A percentile compares a stretch with the other conserved stretches of the same genome.
Evolutionary conservation across 1,140 invertebrate species (phyloP).

Genomic region (Paramacrobiotus metropolitanus): DNA sequence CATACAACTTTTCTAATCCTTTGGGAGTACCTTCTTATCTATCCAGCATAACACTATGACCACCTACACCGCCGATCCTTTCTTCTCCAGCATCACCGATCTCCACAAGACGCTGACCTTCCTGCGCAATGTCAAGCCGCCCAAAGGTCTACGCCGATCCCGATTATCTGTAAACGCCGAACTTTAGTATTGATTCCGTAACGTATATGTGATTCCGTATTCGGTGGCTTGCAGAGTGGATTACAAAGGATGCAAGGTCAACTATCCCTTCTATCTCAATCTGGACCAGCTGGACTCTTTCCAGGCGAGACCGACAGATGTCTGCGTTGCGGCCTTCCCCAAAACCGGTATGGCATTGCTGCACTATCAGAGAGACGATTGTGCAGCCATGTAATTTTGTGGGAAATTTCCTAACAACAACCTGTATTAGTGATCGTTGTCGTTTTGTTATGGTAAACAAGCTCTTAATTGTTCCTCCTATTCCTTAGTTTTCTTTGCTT

Average conservation of each 20-base stretch:
- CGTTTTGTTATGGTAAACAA: too few species aligned
- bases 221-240: neutral
- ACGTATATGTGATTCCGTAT: too few species aligned
- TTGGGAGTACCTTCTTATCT: too few species aligned
- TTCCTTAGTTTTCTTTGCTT: too few species aligned
- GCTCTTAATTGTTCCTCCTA: too few species aligned
- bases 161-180: neutral
- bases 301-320: neutral
- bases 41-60: neutral
- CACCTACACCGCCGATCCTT: neutral
- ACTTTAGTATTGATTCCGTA: neutral
- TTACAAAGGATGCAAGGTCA: neutral
- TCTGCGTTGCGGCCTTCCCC: conserved; percentile 2
- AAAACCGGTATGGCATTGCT: conserved; percentile 1
- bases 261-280: neutral
- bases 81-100: neutral
- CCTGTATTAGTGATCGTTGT: neutral
- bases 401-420: neutral
- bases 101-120: neutral
- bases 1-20: too few species aligned
- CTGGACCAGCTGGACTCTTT: neutral
- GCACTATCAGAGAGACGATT: neutral
- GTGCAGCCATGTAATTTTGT: neutral
- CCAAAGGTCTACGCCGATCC: conserved; percentile 3
- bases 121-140: neutral